Evolutionary conservation across 92 coral and sea anemone genomes (phyloP), one percentile per base, ranked within the genome.

Genomic region (Palythoa heliodiscus): DNA sequence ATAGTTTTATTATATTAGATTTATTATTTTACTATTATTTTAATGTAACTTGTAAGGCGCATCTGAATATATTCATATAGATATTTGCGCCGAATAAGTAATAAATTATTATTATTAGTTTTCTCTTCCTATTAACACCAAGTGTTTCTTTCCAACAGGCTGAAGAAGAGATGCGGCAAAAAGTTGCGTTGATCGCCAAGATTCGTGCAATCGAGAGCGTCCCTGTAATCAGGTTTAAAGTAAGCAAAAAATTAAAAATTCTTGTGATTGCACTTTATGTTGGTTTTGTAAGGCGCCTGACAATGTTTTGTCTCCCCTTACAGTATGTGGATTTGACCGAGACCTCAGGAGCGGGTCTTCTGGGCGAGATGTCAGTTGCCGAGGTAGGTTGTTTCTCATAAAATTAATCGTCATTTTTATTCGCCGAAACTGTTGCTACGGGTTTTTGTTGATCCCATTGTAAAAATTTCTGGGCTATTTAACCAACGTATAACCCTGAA

Each of bases 131-230:
- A 52, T 53, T 77, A 29, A 74, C 23, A 8, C 19, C 22, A 11
- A 15, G 6, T 79, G 35, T 61, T 20, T 84, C 37, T 70, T 11
- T 87, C 69, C 60, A 10, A 12, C 87, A 96, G 99, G 99, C 99
- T 70, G 99, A 96, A 75, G 99, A 96, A 82, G 98, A 96, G 81
- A 96, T 96, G 99, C 89, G 99, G 23, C 98, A 94, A 79, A 93
- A 95, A 85, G 97, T 93, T 0, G 93, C 98, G 20, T 82, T 96
- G 71, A 96, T 96, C 39, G 97, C 99, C 24, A 96, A 96, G 85
- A 96, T 96, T n/a, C 94, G 98, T 76, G 99, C 99, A 54, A 96
- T 96, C 17, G 99, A 96, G 84, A 96, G 98, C 84, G 99, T 94
- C 0, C 99, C 99, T 4, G 99, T 96, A n/a, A 96, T 96, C 24